A percentile compares a stretch with the other conserved stretches of the same genome.
Evolutionary conservation across 2,888 invertebrate species (phyloP).

Genomic region (Loripinus fragilis): DNA sequence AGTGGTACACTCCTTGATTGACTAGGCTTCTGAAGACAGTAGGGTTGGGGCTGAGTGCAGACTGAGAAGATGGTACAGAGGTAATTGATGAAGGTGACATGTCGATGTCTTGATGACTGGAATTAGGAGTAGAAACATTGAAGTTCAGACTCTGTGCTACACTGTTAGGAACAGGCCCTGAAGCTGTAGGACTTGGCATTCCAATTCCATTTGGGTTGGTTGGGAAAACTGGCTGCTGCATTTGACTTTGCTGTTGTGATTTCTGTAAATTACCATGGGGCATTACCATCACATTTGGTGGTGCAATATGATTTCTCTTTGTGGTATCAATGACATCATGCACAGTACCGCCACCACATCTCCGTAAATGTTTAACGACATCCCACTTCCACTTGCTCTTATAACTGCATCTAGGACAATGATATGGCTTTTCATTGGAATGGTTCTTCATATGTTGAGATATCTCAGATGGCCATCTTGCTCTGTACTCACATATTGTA

Average conservation of each 20-base stretch:
- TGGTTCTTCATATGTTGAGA: constrained; percentile 84
- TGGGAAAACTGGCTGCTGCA: constrained; percentile 44
- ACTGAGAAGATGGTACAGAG: neutral
- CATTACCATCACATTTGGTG: constrained; percentile 79
- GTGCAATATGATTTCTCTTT: constrained; percentile 71
- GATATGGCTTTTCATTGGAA: constrained; percentile 82
- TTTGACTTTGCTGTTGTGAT: constrained; percentile 23
- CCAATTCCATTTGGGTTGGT: neutral
- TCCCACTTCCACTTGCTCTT: constrained; percentile 84
- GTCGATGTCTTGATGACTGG: constrained; percentile 45
- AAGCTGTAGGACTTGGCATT: constrained; percentile 21
- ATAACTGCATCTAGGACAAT: constrained; percentile 82
- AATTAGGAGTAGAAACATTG: constrained; percentile 31
- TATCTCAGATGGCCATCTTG: constrained; percentile 83
- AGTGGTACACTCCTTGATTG: constrained; percentile 74
- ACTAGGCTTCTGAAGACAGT: constrained; percentile 69
- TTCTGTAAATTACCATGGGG: constrained; percentile 62
- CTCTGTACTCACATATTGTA: constrained; percentile 81
- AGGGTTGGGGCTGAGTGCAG: constrained; percentile 17
- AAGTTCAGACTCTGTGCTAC: constrained; percentile 31
- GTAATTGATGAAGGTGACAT: neutral
- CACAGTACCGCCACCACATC: constrained; percentile 84
- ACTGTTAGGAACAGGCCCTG: constrained; percentile 11
- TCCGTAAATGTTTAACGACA: constrained; percentile 82
- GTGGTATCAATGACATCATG: constrained; percentile 82